phyloP scores from a whole-genome alignment of 2,797 vertebrate species.

The Phrynocephalus guinanensis region DNA sequence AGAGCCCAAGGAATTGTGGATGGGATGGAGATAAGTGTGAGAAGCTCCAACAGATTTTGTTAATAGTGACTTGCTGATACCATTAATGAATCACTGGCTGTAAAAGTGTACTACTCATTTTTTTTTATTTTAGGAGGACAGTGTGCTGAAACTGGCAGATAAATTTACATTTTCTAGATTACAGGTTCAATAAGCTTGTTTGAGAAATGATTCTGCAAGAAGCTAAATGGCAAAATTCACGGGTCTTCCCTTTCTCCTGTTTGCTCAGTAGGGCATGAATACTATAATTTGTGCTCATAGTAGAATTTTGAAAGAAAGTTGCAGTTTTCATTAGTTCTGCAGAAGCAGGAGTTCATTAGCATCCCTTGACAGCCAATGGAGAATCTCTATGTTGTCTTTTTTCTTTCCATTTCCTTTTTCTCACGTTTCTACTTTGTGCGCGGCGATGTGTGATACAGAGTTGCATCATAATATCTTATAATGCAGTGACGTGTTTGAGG shows the following conservation, averaged over 20 bases:
- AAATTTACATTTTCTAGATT: neutral
- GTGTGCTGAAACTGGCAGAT: neutral
- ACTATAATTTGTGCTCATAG: constrained; percentile 69
- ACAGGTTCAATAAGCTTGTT: neutral
- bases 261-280: neutral
- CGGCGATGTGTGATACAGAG: constrained; percentile 81
- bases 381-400: constrained; percentile 76
- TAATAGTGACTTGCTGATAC: neutral
- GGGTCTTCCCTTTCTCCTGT: constrained; percentile 12
- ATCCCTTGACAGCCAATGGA: constrained; percentile 77
- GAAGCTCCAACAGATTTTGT: neutral
- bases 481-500: constrained; percentile 80
- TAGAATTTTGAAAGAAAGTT: constrained; percentile 70
- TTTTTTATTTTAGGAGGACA: neutral
- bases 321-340: constrained; percentile 69
- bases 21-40: neutral
- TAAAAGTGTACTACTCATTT: neutral
- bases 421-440: constrained; percentile 76
- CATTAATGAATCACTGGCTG: neutral
- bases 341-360: constrained; percentile 82
- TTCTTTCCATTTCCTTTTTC: constrained; percentile 76
- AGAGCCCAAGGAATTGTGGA: neutral
- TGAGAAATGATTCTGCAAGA: neutral
- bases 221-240: constrained; percentile 13
- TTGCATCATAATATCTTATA: constrained; percentile 77